Percentiles rank a stretch among this genome's conserved stretches.
These are phyloP conservation scores for Oncorhynchus masou DNA, from an alignment of 2,113 vertebrate species.

Conservation along the genomic window DNA sequence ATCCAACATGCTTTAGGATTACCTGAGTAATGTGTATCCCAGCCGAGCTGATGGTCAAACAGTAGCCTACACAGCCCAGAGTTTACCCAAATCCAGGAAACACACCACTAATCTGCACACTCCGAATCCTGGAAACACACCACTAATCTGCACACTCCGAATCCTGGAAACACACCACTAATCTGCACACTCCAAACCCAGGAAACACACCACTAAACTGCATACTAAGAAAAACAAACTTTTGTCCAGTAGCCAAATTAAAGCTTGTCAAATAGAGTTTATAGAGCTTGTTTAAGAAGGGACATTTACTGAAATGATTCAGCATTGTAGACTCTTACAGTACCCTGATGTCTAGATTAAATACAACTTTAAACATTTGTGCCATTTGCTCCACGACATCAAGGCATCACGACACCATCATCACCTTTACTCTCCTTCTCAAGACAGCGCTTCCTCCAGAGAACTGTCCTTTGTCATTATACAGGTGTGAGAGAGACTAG, in stretches of 20 bases:
- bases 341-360: too few species aligned
- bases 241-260: neutral
- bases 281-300: neutral
- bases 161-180: too few species aligned
- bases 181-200: too few species aligned
- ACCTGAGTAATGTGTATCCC: neutral
- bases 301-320: neutral
- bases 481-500: slow-evolving; percentile 39
- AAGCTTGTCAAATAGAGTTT: neutral
- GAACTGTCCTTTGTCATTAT: slow-evolving; percentile 41
- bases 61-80: neutral
- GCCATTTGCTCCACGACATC: too few species aligned
- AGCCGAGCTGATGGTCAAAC: neutral
- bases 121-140: too few species aligned
- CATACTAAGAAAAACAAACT: neutral
- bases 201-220: neutral
- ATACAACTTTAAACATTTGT: too few species aligned
- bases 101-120: too few species aligned
- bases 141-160: too few species aligned
- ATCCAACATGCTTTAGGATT: neutral
- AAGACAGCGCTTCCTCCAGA: too few species aligned
- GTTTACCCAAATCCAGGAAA: neutral
- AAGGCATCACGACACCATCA: too few species aligned
- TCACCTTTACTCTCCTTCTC: too few species aligned
- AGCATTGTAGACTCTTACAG: neutral